A percentile compares a stretch with the other conserved stretches of the same genome.
Evolutionary conservation across 2,113 vertebrate genomes (phyloP).

Genomic region (Phrynocephalus versicolor): DNA sequence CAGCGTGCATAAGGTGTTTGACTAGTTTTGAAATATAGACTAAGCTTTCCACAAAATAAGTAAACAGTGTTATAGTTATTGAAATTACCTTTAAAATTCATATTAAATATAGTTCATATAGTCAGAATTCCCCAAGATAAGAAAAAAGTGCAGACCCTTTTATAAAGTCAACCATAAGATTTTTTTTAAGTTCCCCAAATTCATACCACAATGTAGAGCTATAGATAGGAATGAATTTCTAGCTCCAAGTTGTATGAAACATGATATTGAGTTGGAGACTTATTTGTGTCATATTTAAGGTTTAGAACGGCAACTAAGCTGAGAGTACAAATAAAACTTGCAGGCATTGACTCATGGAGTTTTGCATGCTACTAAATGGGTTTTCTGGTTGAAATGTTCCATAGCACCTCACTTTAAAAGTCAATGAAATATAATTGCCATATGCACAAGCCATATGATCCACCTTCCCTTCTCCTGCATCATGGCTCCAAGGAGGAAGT

Average conservation of each 20-base stretch:
- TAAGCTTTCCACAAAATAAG: not conserved
- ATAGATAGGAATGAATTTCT: not conserved
- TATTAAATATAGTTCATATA: not conserved
- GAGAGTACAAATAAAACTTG: not conserved
- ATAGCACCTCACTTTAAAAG: no score
- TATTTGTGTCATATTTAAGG: not conserved
- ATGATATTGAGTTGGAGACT: not conserved
- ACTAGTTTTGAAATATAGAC: not conserved
- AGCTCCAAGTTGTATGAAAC: not conserved
- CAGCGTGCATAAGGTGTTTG: conserved; percentile 17
- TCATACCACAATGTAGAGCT: not conserved
- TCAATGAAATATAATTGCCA: not conserved
- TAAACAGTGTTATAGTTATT: not conserved
- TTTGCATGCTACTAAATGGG: no score
- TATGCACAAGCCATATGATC: not conserved
- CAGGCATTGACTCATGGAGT: not conserved
- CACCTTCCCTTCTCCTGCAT: not conserved
- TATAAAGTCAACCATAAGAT: not conserved
- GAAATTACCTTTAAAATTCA: not conserved
- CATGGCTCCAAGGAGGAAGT: not conserved
- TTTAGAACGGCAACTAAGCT: not conserved
- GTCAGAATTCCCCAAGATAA: not conserved
- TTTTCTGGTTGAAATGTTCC: no score
- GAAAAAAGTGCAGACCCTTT: not conserved
- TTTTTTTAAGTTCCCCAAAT: not conserved